Evolutionary conservation across 2,113 vertebrate genomes (phyloP).

Genomic region (Gavialis gangeticus): DNA sequence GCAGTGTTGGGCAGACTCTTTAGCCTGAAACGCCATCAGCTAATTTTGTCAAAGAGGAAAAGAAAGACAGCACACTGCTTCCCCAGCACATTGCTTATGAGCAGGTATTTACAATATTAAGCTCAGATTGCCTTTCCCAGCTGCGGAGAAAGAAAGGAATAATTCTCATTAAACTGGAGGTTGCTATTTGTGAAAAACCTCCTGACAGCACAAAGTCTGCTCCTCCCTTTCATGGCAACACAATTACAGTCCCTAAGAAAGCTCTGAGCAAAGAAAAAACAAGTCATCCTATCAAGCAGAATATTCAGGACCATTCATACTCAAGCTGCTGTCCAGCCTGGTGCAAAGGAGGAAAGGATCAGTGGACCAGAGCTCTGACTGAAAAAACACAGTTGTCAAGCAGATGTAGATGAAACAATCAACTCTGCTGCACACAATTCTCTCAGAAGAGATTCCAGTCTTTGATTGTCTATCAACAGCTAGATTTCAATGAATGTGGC

Average conservation of each 20-base stretch:
- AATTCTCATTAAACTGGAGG: background rate
- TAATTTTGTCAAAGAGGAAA: background rate
- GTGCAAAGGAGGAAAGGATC: background rate
- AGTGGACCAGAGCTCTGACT: background rate
- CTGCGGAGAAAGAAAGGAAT: background rate
- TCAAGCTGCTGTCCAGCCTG: conserved; percentile 1
- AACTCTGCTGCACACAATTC: background rate
- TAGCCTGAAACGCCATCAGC: background rate
- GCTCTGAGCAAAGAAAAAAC: background rate
- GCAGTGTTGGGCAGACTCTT: background rate
- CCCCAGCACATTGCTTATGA: background rate
- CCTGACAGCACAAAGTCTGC: conserved; percentile 6
- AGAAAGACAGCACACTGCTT: background rate
- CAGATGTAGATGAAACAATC: conserved; percentile 17
- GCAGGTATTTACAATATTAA: conserved; percentile 22
- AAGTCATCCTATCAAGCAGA: background rate
- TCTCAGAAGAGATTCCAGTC: background rate
- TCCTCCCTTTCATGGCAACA: background rate
- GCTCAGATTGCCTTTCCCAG: background rate
- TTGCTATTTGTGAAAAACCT: conserved; percentile 36
- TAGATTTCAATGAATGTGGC: conserved; percentile 32
- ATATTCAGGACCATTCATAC: fast-evolving
- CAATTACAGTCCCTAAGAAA: background rate
- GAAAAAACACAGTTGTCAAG: background rate
- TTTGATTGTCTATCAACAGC: background rate